phyloP scores from a whole-genome alignment of 1,140 invertebrate species.

The Alviniconcha marisindica region DNA sequence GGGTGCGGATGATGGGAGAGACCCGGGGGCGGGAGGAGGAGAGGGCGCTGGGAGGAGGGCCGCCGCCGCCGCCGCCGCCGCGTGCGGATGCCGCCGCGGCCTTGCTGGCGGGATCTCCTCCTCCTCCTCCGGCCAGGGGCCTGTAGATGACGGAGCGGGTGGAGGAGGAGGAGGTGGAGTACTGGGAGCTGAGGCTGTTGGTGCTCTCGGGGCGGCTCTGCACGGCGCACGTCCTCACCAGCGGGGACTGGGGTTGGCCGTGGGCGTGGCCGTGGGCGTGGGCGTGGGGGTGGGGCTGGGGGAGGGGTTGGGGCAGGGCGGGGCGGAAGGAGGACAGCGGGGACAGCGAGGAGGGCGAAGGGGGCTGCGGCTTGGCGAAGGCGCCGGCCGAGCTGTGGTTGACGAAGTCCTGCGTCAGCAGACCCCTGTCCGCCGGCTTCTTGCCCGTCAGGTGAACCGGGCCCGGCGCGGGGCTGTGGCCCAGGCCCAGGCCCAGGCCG shows the following conservation, averaged over 20 bases:
- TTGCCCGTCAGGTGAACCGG: not conserved
- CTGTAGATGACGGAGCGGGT: constrained; percentile 64
- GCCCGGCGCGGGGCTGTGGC: constrained; percentile 10
- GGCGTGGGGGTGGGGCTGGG: constrained; percentile 11
- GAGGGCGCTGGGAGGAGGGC: constrained; percentile 45
- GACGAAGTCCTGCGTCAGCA: constrained; percentile 54
- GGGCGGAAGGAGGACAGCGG: constrained; percentile 44
- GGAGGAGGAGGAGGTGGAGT: constrained; percentile 69
- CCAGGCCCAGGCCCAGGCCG: not conserved
- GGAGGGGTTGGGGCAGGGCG: not conserved
- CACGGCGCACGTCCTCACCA: constrained; percentile 54
- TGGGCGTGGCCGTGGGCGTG: not conserved
- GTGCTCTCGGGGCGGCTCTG: constrained; percentile 65
- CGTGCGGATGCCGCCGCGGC: too few relatives aligned
- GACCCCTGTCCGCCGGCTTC: constrained; percentile 36
- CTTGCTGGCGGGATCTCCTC: constrained; percentile 43
- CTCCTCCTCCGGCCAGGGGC: constrained; percentile 40
- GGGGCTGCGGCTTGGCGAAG: constrained; percentile 25
- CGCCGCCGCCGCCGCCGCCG: too few relatives aligned
- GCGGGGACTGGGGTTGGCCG: constrained; percentile 38
- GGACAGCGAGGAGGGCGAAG: constrained; percentile 42
- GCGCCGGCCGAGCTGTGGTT: constrained; percentile 43
- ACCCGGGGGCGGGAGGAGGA: constrained; percentile 43
- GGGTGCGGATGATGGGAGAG: constrained; percentile 24
- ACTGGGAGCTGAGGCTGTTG: constrained; percentile 66